phyloP scores from a whole-genome alignment of 1,140 invertebrate species.

The Alviniconcha marisindica region DNA sequence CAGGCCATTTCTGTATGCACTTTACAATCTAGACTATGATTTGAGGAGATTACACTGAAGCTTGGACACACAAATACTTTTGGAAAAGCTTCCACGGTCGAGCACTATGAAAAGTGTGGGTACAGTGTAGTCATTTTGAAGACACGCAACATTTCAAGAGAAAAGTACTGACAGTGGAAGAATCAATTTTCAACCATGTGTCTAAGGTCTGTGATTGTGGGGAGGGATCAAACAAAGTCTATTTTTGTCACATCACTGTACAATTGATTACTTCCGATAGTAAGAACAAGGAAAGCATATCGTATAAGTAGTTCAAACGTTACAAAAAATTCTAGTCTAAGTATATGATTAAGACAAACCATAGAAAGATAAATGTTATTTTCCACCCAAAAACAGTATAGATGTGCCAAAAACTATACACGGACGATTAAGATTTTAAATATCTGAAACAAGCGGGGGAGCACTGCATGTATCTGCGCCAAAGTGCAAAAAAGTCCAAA shows the following conservation, averaged over 20 bases:
- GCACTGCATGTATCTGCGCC: slow-evolving; percentile 21
- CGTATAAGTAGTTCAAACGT: not conserved
- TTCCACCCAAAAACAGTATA: slow-evolving; percentile 29
- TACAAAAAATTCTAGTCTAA: slow-evolving; percentile 27
- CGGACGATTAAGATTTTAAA: slow-evolving; percentile 6
- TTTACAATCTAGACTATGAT: too few species aligned
- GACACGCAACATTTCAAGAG: too few species aligned
- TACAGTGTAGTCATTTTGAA: too few species aligned
- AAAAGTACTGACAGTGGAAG: too few species aligned
- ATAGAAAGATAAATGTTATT: slow-evolving; percentile 25
- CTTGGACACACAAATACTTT: too few species aligned
- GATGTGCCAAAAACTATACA: slow-evolving; percentile 34
- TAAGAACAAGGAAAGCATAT: slow-evolving; percentile 34
- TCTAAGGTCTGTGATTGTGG: too few species aligned
- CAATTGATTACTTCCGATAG: slow-evolving; percentile 17
- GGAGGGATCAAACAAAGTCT: slow-evolving; percentile 13
- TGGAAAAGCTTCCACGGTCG: too few species aligned
- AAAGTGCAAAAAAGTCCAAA: slow-evolving; percentile 5
- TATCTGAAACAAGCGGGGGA: slow-evolving; percentile 25
- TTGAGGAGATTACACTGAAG: too few species aligned
- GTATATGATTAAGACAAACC: slow-evolving; percentile 26
- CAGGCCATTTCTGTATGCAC: too few species aligned
- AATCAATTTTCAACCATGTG: too few species aligned
- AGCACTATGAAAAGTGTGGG: too few species aligned
- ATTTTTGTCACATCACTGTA: slow-evolving; percentile 21